phyloP scores from a whole-genome alignment of 2,888 invertebrate genomes.

The Nymphalis urticae region DNA sequence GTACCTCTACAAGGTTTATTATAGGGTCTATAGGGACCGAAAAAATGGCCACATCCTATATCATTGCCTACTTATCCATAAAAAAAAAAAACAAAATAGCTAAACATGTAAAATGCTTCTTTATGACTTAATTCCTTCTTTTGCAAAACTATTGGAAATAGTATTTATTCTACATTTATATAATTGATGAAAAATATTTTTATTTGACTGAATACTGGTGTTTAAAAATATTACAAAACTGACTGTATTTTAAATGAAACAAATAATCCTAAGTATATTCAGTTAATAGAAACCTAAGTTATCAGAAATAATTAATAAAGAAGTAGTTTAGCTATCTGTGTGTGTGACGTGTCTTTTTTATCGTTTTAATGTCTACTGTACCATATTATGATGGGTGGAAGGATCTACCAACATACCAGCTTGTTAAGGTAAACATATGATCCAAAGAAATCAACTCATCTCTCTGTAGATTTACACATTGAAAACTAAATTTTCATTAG shows the following conservation, averaged over 20 bases:
- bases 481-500: constrained; percentile 27
- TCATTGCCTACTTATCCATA: background rate
- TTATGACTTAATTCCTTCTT: background rate
- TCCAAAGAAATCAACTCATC: constrained; percentile 68
- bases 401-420: constrained; percentile 85
- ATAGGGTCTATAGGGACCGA: background rate
- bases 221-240: too few relatives aligned
- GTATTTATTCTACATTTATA: too few relatives aligned
- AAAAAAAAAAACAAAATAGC: background rate
- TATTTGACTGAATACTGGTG: too few relatives aligned
- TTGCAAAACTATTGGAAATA: too few relatives aligned
- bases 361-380: constrained; percentile 79
- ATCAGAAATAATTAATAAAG: constrained; percentile 15
- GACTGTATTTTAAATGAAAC: too few relatives aligned
- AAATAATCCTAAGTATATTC: background rate
- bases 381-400: constrained; percentile 80
- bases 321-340: constrained; percentile 68
- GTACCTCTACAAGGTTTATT: background rate
- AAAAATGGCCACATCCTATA: background rate
- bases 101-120: constrained; percentile 2
- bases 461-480: constrained; percentile 76
- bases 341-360: constrained; percentile 81
- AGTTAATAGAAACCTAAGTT: constrained; percentile 5
- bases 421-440: constrained; percentile 82
- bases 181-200: too few relatives aligned